Evolutionary conservation across 2,888 invertebrate species (phyloP), one percentile per base, ranked within the genome.

Genomic region (Andrena marginata): DNA sequence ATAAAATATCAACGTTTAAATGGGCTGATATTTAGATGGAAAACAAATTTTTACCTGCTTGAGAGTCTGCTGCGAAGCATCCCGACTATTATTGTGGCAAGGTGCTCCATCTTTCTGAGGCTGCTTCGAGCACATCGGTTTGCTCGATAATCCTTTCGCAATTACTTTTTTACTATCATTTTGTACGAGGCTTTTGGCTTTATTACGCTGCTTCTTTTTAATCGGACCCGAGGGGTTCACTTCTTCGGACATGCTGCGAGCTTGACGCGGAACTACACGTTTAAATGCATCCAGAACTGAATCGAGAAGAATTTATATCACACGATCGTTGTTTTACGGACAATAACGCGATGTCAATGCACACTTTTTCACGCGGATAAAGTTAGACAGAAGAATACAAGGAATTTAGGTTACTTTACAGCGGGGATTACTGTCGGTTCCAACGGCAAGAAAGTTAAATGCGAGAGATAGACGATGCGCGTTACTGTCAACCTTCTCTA

Each of bases 361-460:
- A 10, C 26, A 7, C 1, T 60, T 42, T 42, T 33, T 60, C 33
- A n/a, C 16, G 13, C 4, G 23, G 5, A 31, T 2, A 42, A 42
- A 42, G 42, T 42, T 42, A 42, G 42, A 23, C 2, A 63, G 7
- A 23, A 31, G 23, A 48, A 59, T 42, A 13, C 31, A 60, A 26
- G n/a, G 23, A 49, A 51, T 54, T 72, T 77, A 56, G 42, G n/a
- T 70, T 48, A 29, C 20, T 26, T 29, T 23, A 6, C 20, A 33
- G 42, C 26, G 31, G 2, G 31, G 1, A 16, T 51, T 33, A 29
- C 23, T 16, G 33, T 26, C 4, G 31, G 33, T 49, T 31, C 2
- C 60, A 13, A 26, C 6, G 10, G 65, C 20, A 13, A 60, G 5
- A 63, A 42, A 33, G 1, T n/a, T 16, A 29, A 20, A 10, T 42